Evolutionary conservation across 2,113 vertebrate genomes (phyloP).

Genomic region (Microtus ochrogaster): DNA sequence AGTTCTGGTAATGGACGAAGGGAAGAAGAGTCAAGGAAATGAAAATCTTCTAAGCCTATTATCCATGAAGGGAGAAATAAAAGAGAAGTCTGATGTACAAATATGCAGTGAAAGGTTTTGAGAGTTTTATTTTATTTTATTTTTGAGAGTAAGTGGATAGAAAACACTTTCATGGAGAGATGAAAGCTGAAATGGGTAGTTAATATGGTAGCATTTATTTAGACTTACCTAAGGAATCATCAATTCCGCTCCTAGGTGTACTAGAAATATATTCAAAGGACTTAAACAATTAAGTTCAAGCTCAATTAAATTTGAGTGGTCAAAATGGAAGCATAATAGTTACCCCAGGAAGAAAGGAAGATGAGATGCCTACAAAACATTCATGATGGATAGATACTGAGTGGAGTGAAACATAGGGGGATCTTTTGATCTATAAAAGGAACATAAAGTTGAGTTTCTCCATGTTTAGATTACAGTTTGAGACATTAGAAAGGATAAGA

Average conservation of each 20-base stretch:
- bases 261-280: background rate
- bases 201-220: too few relatives aligned
- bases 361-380: background rate
- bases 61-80: background rate
- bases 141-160: background rate
- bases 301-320: too few relatives aligned
- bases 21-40: background rate
- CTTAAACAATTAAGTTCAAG: background rate
- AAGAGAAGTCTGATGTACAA: background rate
- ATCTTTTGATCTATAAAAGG: background rate
- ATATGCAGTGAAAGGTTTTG: rapidly evolving
- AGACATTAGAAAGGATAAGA: too few relatives aligned
- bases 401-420: too few relatives aligned
- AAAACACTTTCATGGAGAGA: background rate
- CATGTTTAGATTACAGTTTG: background rate
- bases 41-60: too few relatives aligned
- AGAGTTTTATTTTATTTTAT: background rate
- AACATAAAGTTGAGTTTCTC: background rate
- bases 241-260: background rate
- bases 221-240: background rate
- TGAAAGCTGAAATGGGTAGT: background rate
- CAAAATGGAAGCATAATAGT: background rate
- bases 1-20: rapidly evolving
- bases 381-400: background rate
- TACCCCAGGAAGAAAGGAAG: background rate